phyloP scores from a whole-genome alignment of 35 echinoderm and acorn worm genomes.

The Diadema setosum region DNA sequence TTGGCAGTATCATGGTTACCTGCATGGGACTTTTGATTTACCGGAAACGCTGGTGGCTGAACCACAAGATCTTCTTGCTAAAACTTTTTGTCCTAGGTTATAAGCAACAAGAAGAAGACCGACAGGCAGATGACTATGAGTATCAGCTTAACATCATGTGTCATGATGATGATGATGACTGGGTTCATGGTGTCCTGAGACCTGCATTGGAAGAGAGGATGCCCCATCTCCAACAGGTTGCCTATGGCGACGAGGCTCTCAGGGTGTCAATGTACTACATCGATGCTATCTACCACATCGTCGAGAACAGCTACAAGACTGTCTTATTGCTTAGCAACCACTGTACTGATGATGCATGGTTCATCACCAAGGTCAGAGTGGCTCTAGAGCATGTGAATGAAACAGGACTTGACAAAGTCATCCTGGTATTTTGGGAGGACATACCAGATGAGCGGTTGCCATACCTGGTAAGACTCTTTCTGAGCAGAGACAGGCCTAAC shows the following conservation, averaged over 20 bases:
- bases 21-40: too few species aligned
- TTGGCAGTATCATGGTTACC: too few species aligned
- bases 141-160: neutral
- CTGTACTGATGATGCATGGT: neutral
- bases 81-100: too few species aligned
- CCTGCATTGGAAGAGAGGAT: neutral
- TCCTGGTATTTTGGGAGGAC: neutral
- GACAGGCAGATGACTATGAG: neutral
- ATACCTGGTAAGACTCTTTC: neutral
- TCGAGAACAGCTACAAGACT: conserved; percentile 3
- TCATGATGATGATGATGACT: neutral
- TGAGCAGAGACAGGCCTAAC: neutral
- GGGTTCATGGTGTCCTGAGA: neutral
- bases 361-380: neutral
- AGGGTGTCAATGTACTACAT: neutral
- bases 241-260: neutral
- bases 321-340: conserved; percentile 13
- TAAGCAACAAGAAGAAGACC: neutral
- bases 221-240: neutral
- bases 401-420: neutral
- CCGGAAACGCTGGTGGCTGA: too few species aligned
- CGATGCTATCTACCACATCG: neutral
- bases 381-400: neutral
- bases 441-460: neutral
- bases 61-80: too few species aligned